phyloP scores from a whole-genome alignment of 2,797 vertebrate genomes.

The Megaceryle alcyon region DNA sequence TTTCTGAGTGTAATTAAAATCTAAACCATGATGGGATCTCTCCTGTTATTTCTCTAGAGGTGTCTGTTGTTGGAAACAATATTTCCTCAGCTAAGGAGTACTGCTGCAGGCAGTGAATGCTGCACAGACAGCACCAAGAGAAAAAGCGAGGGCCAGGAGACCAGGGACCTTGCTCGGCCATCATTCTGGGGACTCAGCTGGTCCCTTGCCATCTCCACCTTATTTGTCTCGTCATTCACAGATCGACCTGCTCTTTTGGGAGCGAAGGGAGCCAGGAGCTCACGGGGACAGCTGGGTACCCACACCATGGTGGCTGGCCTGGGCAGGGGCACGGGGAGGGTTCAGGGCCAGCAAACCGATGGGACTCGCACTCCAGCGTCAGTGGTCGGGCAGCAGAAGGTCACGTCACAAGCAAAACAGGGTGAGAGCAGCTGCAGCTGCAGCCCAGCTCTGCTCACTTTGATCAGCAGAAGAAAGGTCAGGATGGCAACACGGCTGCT shows the following conservation, averaged over 20 bases:
- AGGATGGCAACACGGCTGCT: not conserved
- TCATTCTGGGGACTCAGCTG: not conserved
- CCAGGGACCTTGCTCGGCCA: fast-evolving
- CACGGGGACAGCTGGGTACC: not conserved
- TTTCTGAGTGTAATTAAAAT: conserved; percentile 15
- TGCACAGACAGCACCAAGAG: not conserved
- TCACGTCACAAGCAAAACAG: fast-evolving
- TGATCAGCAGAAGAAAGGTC: not conserved
- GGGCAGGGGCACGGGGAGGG: not conserved
- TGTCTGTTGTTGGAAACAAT: not conserved
- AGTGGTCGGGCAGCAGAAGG: fast-evolving
- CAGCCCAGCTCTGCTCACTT: not conserved
- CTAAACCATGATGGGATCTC: not conserved
- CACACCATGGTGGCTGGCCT: fast-evolving
- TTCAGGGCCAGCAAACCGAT: not conserved
- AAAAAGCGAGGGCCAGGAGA: not conserved
- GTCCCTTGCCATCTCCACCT: conserved; percentile 16
- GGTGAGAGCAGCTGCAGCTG: not conserved
- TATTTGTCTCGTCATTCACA: conserved; percentile 32
- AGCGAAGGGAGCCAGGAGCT: not conserved
- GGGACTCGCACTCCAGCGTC: not conserved
- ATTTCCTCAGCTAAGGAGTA: not conserved
- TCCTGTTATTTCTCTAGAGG: conserved; percentile 26
- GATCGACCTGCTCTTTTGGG: conserved; percentile 6
- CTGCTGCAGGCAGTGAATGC: not conserved